Base-by-base conservation (phyloP, 2,113 vertebrate species). In the Perca fluviatilis region DNA sequence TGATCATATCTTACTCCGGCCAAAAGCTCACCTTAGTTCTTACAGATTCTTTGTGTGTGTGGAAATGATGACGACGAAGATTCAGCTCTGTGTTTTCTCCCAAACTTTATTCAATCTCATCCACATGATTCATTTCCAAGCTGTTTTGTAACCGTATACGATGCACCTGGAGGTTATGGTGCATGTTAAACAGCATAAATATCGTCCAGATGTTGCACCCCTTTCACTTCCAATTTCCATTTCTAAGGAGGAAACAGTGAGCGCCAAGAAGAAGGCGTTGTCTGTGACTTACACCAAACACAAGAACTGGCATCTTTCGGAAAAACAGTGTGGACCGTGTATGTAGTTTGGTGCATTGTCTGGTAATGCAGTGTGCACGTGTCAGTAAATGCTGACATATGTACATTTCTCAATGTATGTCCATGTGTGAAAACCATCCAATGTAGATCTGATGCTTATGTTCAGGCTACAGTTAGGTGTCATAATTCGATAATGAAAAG, bases 241-340 rank as follows among this genome's bases (percentile, higher is more conserved):
- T 71, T 74, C 79, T 63, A 68, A 70, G 36, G 68, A 77, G 67
- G 66, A 79, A 74, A 43, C 76, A 65, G 8, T 25, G 27, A 53
- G 25, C 16, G 54, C 64, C 43, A 75, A 74, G 76, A 54, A 63
- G 18, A 79, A 76, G 49, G 77, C 46, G 23, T 66, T 62, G 62
- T 57, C 70, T 86, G 65, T 56, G 43, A 40, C 40, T 6, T 56
- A 40, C 65, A 63, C 33, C 50, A 53, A 77, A 69, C 30, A 82
- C 36, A 70, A 69, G 5, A 65, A 49, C 30, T 64, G 50, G 36
- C 66, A 74, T 77, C 25, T 67, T 25, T 72, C 25, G 11, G 15
- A 69, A 70, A 54, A 16, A 57, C 40, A 74, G 46, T 79, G 23
- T 40, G 57, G 18, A 70, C 21, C 61, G 46, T 50, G 9, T 69